Percentiles rank a stretch among this genome's conserved stretches.
These are phyloP conservation scores for Esperia sulphurella DNA, from an alignment of 2,888 invertebrate species.

Conservation along the genomic window DNA sequence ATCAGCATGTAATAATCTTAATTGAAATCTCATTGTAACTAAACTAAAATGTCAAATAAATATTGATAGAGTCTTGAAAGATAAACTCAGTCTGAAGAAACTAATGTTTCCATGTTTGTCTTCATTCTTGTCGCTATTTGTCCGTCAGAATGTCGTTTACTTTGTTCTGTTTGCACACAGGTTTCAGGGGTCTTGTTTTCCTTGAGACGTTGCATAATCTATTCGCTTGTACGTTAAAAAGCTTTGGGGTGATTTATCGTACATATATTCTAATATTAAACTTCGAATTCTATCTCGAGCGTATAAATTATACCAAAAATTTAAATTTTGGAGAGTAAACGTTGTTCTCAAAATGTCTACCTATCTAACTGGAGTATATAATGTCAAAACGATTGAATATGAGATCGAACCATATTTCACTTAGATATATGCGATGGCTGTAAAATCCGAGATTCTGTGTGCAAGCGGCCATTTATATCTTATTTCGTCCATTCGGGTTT, in stretches of 20 bases:
- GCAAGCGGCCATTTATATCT: slow-evolving; percentile 57
- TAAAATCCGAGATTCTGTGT: slow-evolving; percentile 58
- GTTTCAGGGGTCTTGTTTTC: slow-evolving; percentile 22
- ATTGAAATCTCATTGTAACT: slow-evolving; percentile 5
- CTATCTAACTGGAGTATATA: slow-evolving; percentile 33
- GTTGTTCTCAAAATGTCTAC: slow-evolving; percentile 21
- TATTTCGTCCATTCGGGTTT: slow-evolving; percentile 60
- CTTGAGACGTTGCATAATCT: slow-evolving; percentile 32
- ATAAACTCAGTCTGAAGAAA: slow-evolving; percentile 6
- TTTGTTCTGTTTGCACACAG: slow-evolving; percentile 18
- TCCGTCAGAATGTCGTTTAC: slow-evolving; percentile 16
- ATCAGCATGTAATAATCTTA: slow-evolving; percentile 1
- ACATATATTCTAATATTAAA: slow-evolving; percentile 23
- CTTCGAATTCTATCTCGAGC: slow-evolving; percentile 31
- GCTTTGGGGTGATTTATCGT: slow-evolving; percentile 29
- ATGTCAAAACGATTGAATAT: slow-evolving; percentile 48
- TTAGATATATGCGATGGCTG: slow-evolving; percentile 51
- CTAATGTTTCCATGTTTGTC: slow-evolving; percentile 14
- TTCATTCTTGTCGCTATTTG: slow-evolving; percentile 15
- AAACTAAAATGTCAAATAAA: not conserved
- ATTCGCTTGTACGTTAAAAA: slow-evolving; percentile 12
- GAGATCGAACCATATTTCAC: slow-evolving; percentile 51
- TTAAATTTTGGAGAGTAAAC: slow-evolving; percentile 26
- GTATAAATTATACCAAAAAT: slow-evolving; percentile 29
- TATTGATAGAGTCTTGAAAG: slow-evolving; percentile 7